phyloP scores from a whole-genome alignment of 2,888 invertebrate species.

The Macrophya alboannulata region DNA sequence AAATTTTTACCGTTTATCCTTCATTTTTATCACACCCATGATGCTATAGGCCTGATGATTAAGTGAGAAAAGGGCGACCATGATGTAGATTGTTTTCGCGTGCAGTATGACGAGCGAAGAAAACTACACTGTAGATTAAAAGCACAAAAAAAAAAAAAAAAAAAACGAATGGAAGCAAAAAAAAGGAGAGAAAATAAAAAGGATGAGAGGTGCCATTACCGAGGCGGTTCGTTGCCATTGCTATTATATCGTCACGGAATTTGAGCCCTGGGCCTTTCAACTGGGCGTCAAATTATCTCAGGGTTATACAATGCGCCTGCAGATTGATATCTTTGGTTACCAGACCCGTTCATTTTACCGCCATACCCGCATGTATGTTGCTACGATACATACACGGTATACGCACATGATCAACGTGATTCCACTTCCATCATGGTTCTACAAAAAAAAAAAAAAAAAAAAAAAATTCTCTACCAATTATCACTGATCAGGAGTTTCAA shows the following conservation, averaged over 20 bases:
- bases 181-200: neutral
- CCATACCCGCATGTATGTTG: conserved; percentile 55
- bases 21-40: neutral
- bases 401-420: conserved; percentile 56
- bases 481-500: neutral
- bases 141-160: neutral
- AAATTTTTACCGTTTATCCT: neutral
- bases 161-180: neutral
- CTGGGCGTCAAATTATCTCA: conserved; percentile 78
- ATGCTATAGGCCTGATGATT: neutral
- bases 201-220: conserved; percentile 29
- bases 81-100: conserved; percentile 11
- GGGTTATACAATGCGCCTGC: conserved; percentile 77
- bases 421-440: conserved; percentile 57
- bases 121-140: neutral
- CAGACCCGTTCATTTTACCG: conserved; percentile 64
- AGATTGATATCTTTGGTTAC: conserved; percentile 78
- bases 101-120: neutral
- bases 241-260: conserved; percentile 68
- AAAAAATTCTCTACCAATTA: too few relatives aligned
- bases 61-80: too few relatives aligned
- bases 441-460: too few relatives aligned
- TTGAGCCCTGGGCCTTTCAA: conserved; percentile 76
- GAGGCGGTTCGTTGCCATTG: conserved; percentile 27
- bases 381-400: too few relatives aligned